phyloP scores from a whole-genome alignment of 2,888 invertebrate genomes.

The Idaea aversata region DNA sequence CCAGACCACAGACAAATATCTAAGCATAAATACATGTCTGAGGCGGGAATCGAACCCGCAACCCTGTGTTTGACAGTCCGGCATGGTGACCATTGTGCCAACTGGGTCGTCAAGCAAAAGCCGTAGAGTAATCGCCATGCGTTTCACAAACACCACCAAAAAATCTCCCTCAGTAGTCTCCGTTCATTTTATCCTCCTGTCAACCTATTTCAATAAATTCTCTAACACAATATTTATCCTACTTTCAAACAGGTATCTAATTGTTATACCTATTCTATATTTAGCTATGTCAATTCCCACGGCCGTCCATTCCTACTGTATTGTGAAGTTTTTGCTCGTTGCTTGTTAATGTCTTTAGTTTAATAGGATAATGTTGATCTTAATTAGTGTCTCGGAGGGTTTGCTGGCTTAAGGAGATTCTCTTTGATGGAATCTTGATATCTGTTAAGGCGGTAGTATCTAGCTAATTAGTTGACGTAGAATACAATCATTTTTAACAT shows the following conservation, averaged over 20 bases:
- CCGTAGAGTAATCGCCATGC: too few relatives aligned
- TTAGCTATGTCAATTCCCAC: constrained; percentile 18
- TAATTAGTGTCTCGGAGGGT: constrained; percentile 2
- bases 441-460: not conserved
- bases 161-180: too few relatives aligned
- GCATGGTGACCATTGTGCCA: too few relatives aligned
- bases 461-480: not conserved
- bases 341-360: constrained; percentile 13
- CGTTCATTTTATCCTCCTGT: too few relatives aligned
- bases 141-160: too few relatives aligned
- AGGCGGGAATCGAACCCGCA: too few relatives aligned
- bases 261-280: constrained; percentile 12
- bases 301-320: constrained; percentile 6
- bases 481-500: not conserved
- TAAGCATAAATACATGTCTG: too few relatives aligned
- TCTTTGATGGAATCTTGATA: not conserved
- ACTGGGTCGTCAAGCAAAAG: too few relatives aligned
- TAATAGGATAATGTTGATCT: constrained; percentile 9
- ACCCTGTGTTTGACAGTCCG: too few relatives aligned
- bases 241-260: not conserved
- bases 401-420: not conserved
- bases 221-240: not conserved
- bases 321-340: constrained; percentile 16
- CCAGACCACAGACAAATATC: too few relatives aligned
- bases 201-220: not conserved